These are phyloP conservation scores for Coregonus clupeaformis DNA, from an alignment of 2,113 vertebrate genomes.

Conservation along the genomic window DNA sequence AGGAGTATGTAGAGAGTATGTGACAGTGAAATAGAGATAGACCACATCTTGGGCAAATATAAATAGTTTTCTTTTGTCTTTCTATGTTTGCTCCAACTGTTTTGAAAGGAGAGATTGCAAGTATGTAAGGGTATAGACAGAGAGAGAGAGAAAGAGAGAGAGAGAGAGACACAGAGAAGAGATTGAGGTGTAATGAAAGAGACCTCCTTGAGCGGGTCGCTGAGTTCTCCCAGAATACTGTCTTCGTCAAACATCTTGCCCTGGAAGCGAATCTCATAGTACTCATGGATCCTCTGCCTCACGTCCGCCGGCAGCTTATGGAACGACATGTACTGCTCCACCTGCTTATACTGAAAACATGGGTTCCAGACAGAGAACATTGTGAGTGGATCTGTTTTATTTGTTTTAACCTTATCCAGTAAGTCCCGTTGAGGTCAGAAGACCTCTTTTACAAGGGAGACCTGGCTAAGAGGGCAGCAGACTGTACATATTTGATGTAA, in stretches of 20 bases:
- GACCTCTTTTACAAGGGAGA: too few species aligned
- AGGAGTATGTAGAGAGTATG: too few species aligned
- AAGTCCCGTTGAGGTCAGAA: too few species aligned
- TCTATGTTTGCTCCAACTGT: not conserved
- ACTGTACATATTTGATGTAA: too few species aligned
- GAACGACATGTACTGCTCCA: slow-evolving; percentile 99
- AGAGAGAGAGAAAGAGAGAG: not conserved
- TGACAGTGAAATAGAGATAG: not conserved
- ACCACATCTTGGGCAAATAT: too few species aligned
- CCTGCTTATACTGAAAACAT: slow-evolving; percentile 90
- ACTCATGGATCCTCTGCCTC: slow-evolving; percentile 97
- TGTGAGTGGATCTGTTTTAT: not conserved
- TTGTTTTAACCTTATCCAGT: not conserved
- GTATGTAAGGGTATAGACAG: not conserved
- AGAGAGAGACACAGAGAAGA: not conserved
- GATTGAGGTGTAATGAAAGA: not conserved
- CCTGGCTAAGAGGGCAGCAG: too few species aligned
- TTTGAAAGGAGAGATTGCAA: not conserved
- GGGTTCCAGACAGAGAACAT: slow-evolving; percentile 17
- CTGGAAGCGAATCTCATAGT: slow-evolving; percentile 97
- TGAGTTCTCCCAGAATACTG: slow-evolving; percentile 94
- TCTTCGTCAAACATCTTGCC: slow-evolving; percentile 98
- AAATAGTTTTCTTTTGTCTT: too few species aligned
- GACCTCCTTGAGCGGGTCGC: slow-evolving; percentile 98
- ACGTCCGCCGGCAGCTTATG: slow-evolving; percentile 95